A percentile compares a stretch with the other conserved stretches of the same genome.
Evolutionary conservation across 2,888 invertebrate genomes (phyloP).

Genomic region (Mythimna ferrago): DNA sequence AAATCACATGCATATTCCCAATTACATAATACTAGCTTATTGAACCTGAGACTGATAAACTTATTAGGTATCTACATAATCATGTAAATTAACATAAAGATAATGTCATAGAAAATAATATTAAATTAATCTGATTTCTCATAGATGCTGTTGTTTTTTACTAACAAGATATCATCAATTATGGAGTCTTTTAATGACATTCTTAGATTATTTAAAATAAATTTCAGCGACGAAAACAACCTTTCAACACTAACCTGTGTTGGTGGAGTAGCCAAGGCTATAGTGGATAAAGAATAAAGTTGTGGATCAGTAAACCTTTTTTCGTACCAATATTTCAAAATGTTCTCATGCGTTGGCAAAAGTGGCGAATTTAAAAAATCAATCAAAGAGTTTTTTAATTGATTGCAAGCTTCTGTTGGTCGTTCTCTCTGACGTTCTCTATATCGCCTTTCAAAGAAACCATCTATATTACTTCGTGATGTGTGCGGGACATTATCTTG

Average conservation of each 20-base stretch:
- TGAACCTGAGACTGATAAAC: background rate
- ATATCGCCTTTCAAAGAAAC: conserved; percentile 13
- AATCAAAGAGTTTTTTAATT: conserved; percentile 1
- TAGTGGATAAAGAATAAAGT: conserved; percentile 4
- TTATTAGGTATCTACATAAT: no score
- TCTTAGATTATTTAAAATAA: background rate
- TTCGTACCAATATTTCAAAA: conserved; percentile 13
- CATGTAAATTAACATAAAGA: no score
- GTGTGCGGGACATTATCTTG: no score
- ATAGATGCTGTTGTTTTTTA: conserved; percentile 2
- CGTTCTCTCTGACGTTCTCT: conserved; percentile 10
- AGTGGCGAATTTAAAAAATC: conserved; percentile 1
- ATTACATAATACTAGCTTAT: no score
- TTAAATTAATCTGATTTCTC: conserved; percentile 5
- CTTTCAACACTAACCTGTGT: conserved; percentile 1
- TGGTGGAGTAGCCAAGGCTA: no score
- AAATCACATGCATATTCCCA: no score
- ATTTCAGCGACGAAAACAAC: conserved; percentile 3
- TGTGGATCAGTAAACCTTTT: conserved; percentile 12
- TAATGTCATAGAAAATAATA: background rate
- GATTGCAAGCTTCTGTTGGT: conserved; percentile 1
- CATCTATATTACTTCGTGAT: background rate
- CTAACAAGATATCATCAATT: no score
- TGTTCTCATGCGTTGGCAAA: conserved; percentile 3
- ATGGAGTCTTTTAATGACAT: conserved; percentile 4